Evolutionary conservation across 1,140 invertebrate genomes (phyloP), one percentile per base, ranked within the genome.

Genomic region (Anastatus disparis): DNA sequence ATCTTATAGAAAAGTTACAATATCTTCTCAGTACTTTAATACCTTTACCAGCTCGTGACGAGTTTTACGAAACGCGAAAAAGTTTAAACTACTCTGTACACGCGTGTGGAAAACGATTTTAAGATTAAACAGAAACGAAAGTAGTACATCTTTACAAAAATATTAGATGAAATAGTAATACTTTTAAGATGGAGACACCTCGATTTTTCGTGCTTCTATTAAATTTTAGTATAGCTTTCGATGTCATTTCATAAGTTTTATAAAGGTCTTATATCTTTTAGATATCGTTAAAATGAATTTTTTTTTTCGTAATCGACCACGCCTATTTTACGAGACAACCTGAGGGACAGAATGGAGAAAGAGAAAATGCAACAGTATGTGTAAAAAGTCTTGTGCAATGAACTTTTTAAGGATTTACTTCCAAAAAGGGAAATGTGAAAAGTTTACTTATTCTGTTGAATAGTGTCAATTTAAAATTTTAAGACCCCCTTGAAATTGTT

Each of bases 21-120:
- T n/a, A n/a, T n/a, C n/a, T n/a, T n/a, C 17, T 20, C 48, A 9
- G 31, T 48, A 48, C 24, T 68, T 59, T 68, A 59, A 68, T 58
- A 22, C 55, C 55, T 13, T 26, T 12, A 2, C 8, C 24, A 27
- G 15, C 17, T 59, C 44, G 55, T 59, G 65, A 68, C 42, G 44
- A 68, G 65, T 55, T 31, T 68, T n/a, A 20, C 31, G 35, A 68
- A 50, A 38, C 46, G 24, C 40, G 42, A 17, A 35, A n/a, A 56
- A 67, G 27, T 58, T 58, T 2, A 38, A 42, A 31, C 29, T 29
- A 4, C 27, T 22, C n/a, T 12, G 12, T 6, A 10, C 4, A 29
- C 17, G 20, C 22, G n/a, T 20, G 8, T n/a, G 46, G 46, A 12
- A 31, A 17, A 24, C 9, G 27, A 65, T 27, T 53, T 13, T 2